Conservation (phyloP, 2,113 vertebrate species). For the Apodemus speciosus region DNA sequence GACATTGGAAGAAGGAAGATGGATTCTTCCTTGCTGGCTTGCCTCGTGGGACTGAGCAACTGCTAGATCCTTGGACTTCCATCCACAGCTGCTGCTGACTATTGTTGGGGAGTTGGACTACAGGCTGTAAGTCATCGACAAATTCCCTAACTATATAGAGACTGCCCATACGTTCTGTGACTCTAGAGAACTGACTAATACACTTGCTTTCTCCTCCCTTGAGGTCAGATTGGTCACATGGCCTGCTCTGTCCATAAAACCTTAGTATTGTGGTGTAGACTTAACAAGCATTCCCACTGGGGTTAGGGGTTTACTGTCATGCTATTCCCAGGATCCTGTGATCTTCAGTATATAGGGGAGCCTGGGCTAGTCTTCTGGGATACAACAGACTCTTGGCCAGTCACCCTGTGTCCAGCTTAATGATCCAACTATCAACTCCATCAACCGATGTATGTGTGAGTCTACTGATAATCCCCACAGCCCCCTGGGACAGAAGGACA, state of each 20-base stretch:
- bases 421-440: too few relatives aligned
- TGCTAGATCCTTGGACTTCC: too few relatives aligned
- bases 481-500: not conserved
- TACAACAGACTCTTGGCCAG: not conserved
- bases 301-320: rapidly evolving
- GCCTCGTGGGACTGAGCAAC: too few relatives aligned
- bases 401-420: not conserved
- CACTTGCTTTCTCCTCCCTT: not conserved
- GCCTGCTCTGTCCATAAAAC: not conserved
- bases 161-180: too few relatives aligned
- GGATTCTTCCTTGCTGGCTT: too few relatives aligned
- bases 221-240: not conserved
- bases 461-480: not conserved
- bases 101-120: too few relatives aligned
- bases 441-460: not conserved
- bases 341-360: not conserved
- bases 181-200: too few relatives aligned
- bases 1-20: too few relatives aligned
- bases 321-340: not conserved
- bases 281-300: rapidly evolving
- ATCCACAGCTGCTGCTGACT: too few relatives aligned
- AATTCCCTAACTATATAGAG: too few relatives aligned
- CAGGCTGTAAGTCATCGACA: too few relatives aligned
- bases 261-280: not conserved
- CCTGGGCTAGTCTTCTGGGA: not conserved